A percentile compares a stretch with the other conserved stretches of the same genome.
Evolutionary conservation across 2,797 vertebrate species (phyloP).

Genomic region (Hemitrygon akajei): DNA sequence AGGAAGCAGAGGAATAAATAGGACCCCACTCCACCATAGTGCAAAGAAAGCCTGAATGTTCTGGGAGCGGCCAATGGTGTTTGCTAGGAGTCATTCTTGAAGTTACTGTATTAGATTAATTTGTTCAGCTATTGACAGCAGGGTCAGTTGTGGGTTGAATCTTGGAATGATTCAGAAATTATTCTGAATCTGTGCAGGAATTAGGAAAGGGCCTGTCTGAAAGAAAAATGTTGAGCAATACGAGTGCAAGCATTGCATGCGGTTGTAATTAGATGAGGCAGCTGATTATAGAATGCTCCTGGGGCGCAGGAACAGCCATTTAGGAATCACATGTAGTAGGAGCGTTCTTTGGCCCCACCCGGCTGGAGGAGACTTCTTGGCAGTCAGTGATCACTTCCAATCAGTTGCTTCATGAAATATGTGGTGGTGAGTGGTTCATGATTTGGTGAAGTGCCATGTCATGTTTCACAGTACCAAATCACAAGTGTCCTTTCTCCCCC

Average conservation of each 20-base stretch:
- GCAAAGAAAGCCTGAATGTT: no score
- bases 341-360: conserved; percentile 45
- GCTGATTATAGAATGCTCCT: not conserved
- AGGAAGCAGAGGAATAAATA: no score
- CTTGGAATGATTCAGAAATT: no score
- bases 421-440: conserved; percentile 42
- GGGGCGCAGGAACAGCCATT: conserved; percentile 43
- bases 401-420: conserved; percentile 17
- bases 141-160: no score
- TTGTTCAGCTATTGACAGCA: no score
- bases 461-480: not conserved
- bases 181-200: not conserved
- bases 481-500: conserved; percentile 41
- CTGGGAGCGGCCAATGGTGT: no score
- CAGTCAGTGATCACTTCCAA: conserved; percentile 44
- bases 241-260: not conserved
- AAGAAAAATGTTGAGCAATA: not conserved
- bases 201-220: not conserved
- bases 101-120: no score
- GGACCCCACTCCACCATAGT: no score
- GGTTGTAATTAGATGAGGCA: not conserved
- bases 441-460: conserved; percentile 42
- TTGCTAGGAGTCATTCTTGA: no score
- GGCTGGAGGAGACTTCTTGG: conserved; percentile 41
- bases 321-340: conserved; percentile 41